A percentile compares a stretch with the other conserved stretches of the same genome.
phyloP scores from a whole-genome alignment of 1,140 invertebrate genomes.

The Asbolus verrucosus region DNA sequence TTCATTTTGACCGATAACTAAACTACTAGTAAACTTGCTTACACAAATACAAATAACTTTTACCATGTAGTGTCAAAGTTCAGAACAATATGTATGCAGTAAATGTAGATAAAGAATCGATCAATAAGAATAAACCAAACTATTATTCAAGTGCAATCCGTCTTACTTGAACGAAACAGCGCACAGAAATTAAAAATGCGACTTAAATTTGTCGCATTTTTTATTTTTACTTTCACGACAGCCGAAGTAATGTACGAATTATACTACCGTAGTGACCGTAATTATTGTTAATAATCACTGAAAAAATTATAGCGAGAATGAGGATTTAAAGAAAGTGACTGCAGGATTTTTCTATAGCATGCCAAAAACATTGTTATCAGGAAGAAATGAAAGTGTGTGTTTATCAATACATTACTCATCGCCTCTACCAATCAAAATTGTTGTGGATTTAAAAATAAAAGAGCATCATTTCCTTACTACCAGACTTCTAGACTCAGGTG shows the following conservation, averaged over 20 bases:
- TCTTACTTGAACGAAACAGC: constrained; percentile 1
- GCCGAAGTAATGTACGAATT: background rate
- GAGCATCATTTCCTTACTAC: constrained; percentile 51
- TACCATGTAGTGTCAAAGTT: constrained; percentile 17
- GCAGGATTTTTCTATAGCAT: constrained; percentile 56
- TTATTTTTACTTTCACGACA: constrained; percentile 11
- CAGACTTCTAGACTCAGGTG: constrained; percentile 55
- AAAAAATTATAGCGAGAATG: constrained; percentile 19
- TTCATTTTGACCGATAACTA: background rate
- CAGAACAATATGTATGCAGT: constrained; percentile 18
- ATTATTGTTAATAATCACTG: background rate
- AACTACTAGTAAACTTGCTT: background rate
- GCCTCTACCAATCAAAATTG: constrained; percentile 47
- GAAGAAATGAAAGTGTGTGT: constrained; percentile 60
- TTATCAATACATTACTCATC: constrained; percentile 52
- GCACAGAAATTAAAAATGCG: constrained; percentile 20
- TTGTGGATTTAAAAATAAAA: constrained; percentile 59
- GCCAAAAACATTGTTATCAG: constrained; percentile 55
- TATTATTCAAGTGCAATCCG: constrained; percentile 18
- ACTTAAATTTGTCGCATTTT: constrained; percentile 20
- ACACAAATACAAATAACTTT: constrained; percentile 21
- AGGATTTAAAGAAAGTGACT: constrained; percentile 41
- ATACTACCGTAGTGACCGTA: background rate
- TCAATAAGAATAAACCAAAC: constrained; percentile 7
- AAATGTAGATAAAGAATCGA: constrained; percentile 5